These are phyloP conservation scores for Phylloscopus trochiloides DNA, from an alignment of 2,113 vertebrate genomes.

Conservation along the genomic window DNA sequence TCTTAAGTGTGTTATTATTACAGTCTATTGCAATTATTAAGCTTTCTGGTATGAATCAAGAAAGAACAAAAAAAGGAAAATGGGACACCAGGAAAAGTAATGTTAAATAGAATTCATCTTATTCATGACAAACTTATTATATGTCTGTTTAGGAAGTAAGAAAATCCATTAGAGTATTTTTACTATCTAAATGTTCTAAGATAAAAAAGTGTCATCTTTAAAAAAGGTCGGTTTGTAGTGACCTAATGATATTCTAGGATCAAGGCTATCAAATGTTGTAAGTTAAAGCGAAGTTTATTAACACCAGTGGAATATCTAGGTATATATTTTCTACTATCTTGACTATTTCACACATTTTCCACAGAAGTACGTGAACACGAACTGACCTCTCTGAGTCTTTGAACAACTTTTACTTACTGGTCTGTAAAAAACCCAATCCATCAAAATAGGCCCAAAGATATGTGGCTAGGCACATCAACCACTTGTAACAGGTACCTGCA, in stretches of 20 bases:
- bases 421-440: background rate
- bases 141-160: background rate
- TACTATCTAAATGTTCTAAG: background rate
- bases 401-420: background rate
- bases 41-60: background rate
- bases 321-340: background rate
- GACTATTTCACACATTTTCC: background rate
- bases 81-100: accelerated
- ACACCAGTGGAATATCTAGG: background rate
- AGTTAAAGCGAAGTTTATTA: background rate
- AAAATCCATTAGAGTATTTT: background rate
- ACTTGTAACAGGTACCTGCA: background rate
- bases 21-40: background rate
- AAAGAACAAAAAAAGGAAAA: background rate
- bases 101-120: background rate
- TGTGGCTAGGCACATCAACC: background rate
- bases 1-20: background rate
- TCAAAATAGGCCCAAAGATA: background rate
- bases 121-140: background rate
- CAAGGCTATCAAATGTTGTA: background rate
- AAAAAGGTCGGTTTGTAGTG: background rate
- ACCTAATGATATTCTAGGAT: background rate
- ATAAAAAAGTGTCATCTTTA: background rate
- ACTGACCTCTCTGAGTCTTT: background rate
- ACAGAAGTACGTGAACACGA: background rate